Percentiles rank a stretch among this genome's conserved stretches.
Evolutionary conservation across 64 coral and sea anemone species (phyloP).

Genomic region (Actinia tenebrosa): DNA sequence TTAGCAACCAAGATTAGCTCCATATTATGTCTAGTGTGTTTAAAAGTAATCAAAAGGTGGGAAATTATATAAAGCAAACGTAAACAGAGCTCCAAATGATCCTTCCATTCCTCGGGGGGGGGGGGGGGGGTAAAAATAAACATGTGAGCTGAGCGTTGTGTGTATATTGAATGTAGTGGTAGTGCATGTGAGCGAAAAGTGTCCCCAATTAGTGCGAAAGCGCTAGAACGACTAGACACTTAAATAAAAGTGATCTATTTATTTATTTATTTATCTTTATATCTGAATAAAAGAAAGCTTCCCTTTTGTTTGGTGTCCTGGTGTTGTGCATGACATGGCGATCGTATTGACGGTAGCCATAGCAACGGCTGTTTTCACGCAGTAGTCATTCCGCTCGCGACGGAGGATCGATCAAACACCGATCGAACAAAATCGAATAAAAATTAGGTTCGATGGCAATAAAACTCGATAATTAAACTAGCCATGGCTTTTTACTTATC

Average conservation of each 20-base stretch:
- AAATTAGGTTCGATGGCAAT: slow-evolving; percentile 12
- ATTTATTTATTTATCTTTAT: no score
- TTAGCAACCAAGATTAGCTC: no score
- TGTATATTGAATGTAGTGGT: no score
- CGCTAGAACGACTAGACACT: no score
- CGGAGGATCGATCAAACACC: slow-evolving; percentile 22
- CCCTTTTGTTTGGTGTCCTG: background rate
- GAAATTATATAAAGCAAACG: background rate
- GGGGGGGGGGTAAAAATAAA: no score
- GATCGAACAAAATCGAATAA: background rate
- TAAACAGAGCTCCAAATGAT: background rate
- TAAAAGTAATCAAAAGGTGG: background rate
- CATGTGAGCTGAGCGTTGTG: no score
- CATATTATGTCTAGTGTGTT: background rate
- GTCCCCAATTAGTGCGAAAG: no score
- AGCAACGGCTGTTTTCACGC: slow-evolving; percentile 30
- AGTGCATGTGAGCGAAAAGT: no score
- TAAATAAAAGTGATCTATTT: no score
- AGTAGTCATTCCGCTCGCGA: slow-evolving; percentile 1
- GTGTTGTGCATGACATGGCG: background rate
- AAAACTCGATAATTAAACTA: background rate
- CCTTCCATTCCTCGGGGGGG: background rate
- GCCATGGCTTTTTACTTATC: background rate
- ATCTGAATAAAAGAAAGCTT: background rate
- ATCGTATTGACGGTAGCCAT: slow-evolving; percentile 12